Evolutionary conservation across 2,888 invertebrate genomes (phyloP), one percentile per base, ranked within the genome.

Genomic region (Cantharis flavilabris): DNA sequence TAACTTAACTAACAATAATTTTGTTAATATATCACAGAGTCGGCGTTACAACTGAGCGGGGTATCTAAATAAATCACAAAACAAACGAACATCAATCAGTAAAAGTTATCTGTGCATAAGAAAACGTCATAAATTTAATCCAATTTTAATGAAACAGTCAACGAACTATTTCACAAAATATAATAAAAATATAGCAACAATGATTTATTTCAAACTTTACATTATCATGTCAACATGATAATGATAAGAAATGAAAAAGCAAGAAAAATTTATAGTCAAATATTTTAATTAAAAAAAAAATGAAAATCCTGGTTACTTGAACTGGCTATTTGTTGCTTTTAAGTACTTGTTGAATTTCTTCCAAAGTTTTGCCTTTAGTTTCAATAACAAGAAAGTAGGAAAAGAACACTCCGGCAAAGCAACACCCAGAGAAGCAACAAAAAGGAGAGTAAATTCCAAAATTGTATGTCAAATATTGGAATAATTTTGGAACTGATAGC

Each of bases 291-390:
- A 16, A 16, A 16, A 16, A 16, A 16, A 16, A 1, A 16, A 16
- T 1, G 16, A 16, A 16, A 16, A 16, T n/a, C n/a, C 16, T 16
- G 16, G 16, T 16, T 16, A 16, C 16, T 16, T 1, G 16, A 16
- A 16, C 16, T 16, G 1, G 1, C 1, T 16, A 16, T 16, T 69
- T 73, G 62, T 30, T 73, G 11, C 69, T 64, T 70, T 84, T 86
- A 16, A 86, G 81, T 13, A 82, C 78, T 77, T 87, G 86, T 76
- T 88, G 88, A 71, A 88, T 87, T 81, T 88, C 86, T 75, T 87
- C 86, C 30, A 88, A 79, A 5, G 86, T 86, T 77, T 86, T 87
- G 2, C 86, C 87, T 78, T 84, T 86, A 0, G 87, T 88, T 78
- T 88, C 86, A 3, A 87, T 86, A 49, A 88, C 80, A 76, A 84